Percentiles rank a stretch among this genome's conserved stretches.
phyloP scores from a whole-genome alignment of 2,797 vertebrate species.

The Zenarchopterus dispar region DNA sequence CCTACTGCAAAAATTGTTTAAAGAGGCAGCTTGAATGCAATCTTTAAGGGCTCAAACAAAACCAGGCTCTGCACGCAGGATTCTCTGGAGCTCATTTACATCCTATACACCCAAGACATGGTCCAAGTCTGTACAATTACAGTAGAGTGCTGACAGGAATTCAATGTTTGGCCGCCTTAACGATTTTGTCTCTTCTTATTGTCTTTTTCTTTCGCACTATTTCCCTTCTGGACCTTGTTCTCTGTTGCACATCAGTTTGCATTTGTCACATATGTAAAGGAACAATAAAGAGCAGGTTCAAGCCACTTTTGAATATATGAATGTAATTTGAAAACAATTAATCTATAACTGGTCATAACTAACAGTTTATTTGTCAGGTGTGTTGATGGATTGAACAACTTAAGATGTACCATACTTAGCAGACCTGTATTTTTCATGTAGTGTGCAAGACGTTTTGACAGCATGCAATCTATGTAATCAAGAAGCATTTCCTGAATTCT shows the following conservation, averaged over 20 bases:
- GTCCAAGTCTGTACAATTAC: slow-evolving; percentile 74
- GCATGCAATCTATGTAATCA: slow-evolving; percentile 58
- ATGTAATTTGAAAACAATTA: slow-evolving; percentile 35
- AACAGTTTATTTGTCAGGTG: slow-evolving; percentile 33
- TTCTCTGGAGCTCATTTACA: slow-evolving; percentile 77
- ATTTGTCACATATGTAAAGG: slow-evolving; percentile 57
- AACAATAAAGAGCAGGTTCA: slow-evolving; percentile 4
- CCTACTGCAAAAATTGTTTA: slow-evolving; percentile 52
- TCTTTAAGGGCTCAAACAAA: slow-evolving; percentile 33
- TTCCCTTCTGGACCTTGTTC: slow-evolving; percentile 8
- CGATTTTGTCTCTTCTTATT: slow-evolving; percentile 71
- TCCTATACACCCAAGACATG: slow-evolving; percentile 64
- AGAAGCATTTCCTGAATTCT: slow-evolving; percentile 65
- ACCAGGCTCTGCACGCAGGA: slow-evolving; percentile 43
- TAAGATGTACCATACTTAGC: slow-evolving; percentile 35
- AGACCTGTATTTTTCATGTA: slow-evolving; percentile 50
- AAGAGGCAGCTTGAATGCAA: slow-evolving; percentile 32
- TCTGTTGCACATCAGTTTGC: slow-evolving; percentile 17
- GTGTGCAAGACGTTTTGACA: slow-evolving; percentile 54
- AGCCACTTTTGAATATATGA: slow-evolving; percentile 11
- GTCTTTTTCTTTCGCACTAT: slow-evolving; percentile 32
- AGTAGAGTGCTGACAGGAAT: slow-evolving; percentile 79
- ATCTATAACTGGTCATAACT: slow-evolving; percentile 11
- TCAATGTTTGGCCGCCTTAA: slow-evolving; percentile 79
- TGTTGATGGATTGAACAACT: slow-evolving; percentile 34